Evolutionary conservation across 2,888 invertebrate species (phyloP).

Genomic region (Drosophila testacea): DNA sequence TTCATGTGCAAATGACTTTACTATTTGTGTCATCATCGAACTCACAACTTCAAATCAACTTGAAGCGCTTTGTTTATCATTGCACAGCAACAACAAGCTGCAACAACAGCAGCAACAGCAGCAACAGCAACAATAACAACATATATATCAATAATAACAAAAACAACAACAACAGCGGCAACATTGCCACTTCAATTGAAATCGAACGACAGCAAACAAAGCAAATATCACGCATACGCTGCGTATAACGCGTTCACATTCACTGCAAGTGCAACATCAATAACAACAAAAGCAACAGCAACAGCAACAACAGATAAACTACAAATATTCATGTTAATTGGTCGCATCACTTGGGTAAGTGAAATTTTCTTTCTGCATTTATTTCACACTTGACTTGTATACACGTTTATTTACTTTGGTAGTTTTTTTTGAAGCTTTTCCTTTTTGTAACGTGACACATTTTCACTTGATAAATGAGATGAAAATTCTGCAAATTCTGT

Average conservation of each 20-base stretch:
- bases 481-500: neutral
- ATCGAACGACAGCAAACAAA: constrained; percentile 20
- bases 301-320: constrained; percentile 2
- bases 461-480: neutral
- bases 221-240: constrained; percentile 55
- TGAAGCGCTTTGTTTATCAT: constrained; percentile 34
- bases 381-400: constrained; percentile 27
- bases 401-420: constrained; percentile 9
- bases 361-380: constrained; percentile 32
- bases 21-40: constrained; percentile 46
- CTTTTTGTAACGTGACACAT: constrained; percentile 4
- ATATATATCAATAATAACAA: neutral
- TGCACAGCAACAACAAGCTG: constrained; percentile 11
- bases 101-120: constrained; percentile 6
- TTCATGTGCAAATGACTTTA: constrained; percentile 47
- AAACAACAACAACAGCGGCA: neutral
- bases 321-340: constrained; percentile 52
- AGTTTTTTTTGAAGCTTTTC: constrained; percentile 1
- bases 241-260: constrained; percentile 32
- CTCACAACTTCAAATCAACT: constrained; percentile 26
- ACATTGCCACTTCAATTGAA: constrained; percentile 23
- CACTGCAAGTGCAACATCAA: neutral
- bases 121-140: constrained; percentile 8
- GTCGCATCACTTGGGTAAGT: constrained; percentile 36
- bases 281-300: neutral